Evolutionary conservation across 2,797 vertebrate species (phyloP).

Genomic region (Carduelis carduelis): DNA sequence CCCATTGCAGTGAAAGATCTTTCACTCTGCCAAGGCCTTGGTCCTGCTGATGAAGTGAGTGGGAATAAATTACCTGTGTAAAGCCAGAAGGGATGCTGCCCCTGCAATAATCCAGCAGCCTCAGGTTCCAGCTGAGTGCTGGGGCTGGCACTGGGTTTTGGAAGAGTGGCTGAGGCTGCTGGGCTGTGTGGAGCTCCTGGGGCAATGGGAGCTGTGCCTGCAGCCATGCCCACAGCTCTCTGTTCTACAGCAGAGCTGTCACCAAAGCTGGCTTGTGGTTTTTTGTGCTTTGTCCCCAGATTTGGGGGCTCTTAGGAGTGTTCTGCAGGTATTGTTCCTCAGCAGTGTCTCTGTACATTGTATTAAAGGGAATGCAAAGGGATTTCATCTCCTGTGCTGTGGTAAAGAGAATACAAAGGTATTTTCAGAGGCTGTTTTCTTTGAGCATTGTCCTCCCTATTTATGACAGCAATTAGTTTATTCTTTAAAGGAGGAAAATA

Average conservation of each 20-base stretch:
- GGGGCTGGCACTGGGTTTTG: not conserved
- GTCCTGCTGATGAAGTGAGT: not conserved
- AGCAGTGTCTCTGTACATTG: not conserved
- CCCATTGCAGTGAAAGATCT: not conserved
- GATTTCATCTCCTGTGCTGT: not conserved
- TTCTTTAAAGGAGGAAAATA: slow-evolving; percentile 6
- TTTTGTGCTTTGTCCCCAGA: not conserved
- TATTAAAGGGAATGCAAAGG: not conserved
- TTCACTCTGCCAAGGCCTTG: not conserved
- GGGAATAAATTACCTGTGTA: not conserved
- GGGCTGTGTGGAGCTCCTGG: fast-evolving
- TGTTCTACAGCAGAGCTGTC: not conserved
- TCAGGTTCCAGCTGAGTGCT: not conserved
- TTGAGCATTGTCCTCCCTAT: not conserved
- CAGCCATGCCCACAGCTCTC: not conserved
- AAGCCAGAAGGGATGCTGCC: fast-evolving
- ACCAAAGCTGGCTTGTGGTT: not conserved
- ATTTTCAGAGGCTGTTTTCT: not conserved
- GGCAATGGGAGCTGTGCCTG: fast-evolving
- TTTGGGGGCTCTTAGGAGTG: not conserved
- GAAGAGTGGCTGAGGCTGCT: not conserved
- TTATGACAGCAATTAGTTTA: slow-evolving; percentile 44
- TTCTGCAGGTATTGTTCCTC: not conserved
- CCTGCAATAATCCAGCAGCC: not conserved
- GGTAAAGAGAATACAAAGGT: not conserved